Percentiles rank a stretch among this genome's conserved stretches.
Evolutionary conservation across 1,140 invertebrate species (phyloP).

Genomic region (Pogonus chalceus): DNA sequence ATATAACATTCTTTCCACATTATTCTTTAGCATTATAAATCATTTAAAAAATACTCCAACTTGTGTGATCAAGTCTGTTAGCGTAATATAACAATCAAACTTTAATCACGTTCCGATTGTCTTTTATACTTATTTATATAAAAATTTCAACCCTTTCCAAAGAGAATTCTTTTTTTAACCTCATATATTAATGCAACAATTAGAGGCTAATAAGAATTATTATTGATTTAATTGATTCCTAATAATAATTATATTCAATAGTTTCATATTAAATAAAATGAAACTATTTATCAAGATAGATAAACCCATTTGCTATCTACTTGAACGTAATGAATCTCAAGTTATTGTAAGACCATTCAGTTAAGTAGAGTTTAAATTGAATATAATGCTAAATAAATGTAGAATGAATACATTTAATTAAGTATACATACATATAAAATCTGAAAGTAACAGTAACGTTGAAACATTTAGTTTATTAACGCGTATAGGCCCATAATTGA

Average conservation of each 20-base stretch:
- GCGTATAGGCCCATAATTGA: not conserved
- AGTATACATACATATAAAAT: not conserved
- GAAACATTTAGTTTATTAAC: not conserved
- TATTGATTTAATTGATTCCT: too few species aligned
- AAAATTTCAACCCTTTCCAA: conserved; percentile 3
- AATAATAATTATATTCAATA: too few species aligned
- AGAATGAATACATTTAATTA: not conserved
- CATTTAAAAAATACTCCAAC: not conserved
- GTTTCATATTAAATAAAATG: too few species aligned
- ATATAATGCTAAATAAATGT: not conserved
- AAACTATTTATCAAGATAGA: too few species aligned
- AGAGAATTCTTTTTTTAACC: not conserved
- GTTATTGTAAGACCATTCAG: too few species aligned
- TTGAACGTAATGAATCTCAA: too few species aligned
- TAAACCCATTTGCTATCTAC: too few species aligned
- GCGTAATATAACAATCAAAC: not conserved
- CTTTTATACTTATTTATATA: conserved; percentile 1
- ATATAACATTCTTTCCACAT: not conserved
- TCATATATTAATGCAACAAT: too few species aligned
- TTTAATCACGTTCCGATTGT: conserved; percentile 3
- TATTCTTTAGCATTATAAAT: conserved; percentile 16
- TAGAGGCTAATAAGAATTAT: too few species aligned
- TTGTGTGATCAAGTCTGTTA: conserved; percentile 6
- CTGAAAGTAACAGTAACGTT: not conserved
- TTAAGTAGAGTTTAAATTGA: too few species aligned